A percentile compares a stretch with the other conserved stretches of the same genome.
Evolutionary conservation across 2,797 vertebrate genomes (phyloP).

Genomic region (Mycteria americana): DNA sequence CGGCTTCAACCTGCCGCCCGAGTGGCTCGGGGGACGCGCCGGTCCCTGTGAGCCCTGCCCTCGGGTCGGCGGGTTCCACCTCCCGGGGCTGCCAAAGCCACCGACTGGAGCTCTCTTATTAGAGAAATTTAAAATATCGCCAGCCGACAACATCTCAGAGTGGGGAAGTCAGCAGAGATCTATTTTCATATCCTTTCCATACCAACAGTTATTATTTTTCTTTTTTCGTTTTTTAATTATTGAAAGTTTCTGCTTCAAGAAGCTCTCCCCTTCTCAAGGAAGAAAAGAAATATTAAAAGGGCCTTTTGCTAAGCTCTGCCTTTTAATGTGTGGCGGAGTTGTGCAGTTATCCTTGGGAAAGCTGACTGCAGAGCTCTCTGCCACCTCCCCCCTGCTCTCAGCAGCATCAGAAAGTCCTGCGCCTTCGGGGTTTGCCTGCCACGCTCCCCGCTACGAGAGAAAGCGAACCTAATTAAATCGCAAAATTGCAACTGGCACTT

Average conservation of each 20-base stretch:
- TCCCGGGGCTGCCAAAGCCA: background rate
- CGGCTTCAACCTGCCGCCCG: rapidly evolving
- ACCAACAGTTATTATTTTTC: background rate
- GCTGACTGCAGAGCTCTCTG: background rate
- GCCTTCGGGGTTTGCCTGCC: background rate
- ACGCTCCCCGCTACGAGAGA: background rate
- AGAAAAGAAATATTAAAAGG: background rate
- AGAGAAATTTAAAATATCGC: background rate
- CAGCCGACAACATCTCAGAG: background rate
- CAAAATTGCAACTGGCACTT: slow-evolving; percentile 7
- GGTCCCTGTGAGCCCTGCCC: background rate
- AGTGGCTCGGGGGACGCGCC: background rate
- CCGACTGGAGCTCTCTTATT: background rate
- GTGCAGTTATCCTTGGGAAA: background rate
- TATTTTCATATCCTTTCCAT: background rate
- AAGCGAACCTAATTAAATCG: background rate
- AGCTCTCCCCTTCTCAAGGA: background rate
- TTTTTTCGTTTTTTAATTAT: slow-evolving; percentile 13
- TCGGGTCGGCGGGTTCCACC: rapidly evolving
- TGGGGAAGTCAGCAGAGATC: background rate
- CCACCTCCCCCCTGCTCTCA: background rate
- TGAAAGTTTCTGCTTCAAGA: slow-evolving; percentile 17
- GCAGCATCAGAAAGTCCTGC: background rate
- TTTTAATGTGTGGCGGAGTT: background rate
- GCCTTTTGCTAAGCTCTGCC: slow-evolving; percentile 8